Percentiles rank a stretch among this genome's conserved stretches.
phyloP scores from a whole-genome alignment of 2,888 invertebrate genomes.

The Elegia similella region DNA sequence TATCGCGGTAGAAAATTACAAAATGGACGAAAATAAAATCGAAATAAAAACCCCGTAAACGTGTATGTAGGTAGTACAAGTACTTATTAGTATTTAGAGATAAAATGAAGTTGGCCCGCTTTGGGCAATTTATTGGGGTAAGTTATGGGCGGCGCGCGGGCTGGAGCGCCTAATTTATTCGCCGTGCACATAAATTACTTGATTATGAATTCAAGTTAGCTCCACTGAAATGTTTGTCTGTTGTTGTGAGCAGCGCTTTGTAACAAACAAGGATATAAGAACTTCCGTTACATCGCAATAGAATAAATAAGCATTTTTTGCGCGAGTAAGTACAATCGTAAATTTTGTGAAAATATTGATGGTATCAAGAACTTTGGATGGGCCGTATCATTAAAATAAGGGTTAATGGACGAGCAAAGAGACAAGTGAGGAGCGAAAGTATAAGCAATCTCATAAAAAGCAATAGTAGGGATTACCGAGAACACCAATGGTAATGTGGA shows the following conservation, averaged over 20 bases:
- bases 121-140: conserved; percentile 81
- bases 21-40: conserved; percentile 53
- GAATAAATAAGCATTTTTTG: conserved; percentile 16
- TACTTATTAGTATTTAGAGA: conserved; percentile 81
- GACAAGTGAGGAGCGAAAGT: conserved; percentile 58
- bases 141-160: conserved; percentile 80
- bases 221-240: conserved; percentile 78
- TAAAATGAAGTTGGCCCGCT: conserved; percentile 81
- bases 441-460: conserved; percentile 69
- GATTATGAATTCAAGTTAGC: conserved; percentile 81
- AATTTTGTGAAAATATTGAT: conserved; percentile 10
- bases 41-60: conserved; percentile 55
- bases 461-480: conserved; percentile 76
- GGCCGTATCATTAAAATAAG: conserved; percentile 32
- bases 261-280: conserved; percentile 73
- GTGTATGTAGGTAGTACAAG: conserved; percentile 65
- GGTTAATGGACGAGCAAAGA: conserved; percentile 47
- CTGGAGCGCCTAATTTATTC: conserved; percentile 80
- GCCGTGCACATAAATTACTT: conserved; percentile 82
- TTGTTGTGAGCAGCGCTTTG: conserved; percentile 74
- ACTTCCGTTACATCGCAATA: conserved; percentile 28
- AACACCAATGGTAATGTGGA: conserved; percentile 73
- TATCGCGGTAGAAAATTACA: conserved; percentile 60
- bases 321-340: neutral
- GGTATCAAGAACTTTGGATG: conserved; percentile 22